phyloP scores from a whole-genome alignment of 2,888 invertebrate genomes.

The Mellilla xanthometata region DNA sequence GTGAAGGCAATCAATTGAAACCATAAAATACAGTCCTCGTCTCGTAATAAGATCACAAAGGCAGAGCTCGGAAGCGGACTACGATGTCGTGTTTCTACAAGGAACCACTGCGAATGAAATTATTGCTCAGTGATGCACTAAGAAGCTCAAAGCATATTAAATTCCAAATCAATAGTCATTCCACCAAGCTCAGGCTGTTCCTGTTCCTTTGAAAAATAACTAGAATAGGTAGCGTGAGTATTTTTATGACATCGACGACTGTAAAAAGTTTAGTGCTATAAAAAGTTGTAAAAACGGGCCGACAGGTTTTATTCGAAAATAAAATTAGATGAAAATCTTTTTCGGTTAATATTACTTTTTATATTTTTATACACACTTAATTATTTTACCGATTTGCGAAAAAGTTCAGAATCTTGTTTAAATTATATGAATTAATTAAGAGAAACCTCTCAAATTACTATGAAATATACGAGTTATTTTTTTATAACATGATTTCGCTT shows the following conservation, averaged over 20 bases:
- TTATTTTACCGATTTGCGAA: too few species aligned
- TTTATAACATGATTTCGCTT: too few species aligned
- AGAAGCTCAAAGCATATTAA: neutral
- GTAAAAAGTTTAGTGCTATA: neutral
- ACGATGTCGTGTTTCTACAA: too few species aligned
- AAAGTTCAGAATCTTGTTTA: too few species aligned
- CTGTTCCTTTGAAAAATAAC: neutral
- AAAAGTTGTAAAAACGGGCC: neutral
- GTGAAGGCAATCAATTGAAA: conserved; percentile 35
- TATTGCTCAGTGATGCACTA: conserved; percentile 1
- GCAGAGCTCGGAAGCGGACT: conserved; percentile 11
- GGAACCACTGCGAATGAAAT: conserved; percentile 22
- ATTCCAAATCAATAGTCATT: neutral
- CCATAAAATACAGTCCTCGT: conserved; percentile 36
- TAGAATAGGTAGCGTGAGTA: neutral
- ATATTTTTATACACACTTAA: too few species aligned
- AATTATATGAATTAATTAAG: too few species aligned
- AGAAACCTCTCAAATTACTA: too few species aligned
- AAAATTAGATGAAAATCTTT: neutral
- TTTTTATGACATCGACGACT: neutral
- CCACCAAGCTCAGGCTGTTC: too few species aligned
- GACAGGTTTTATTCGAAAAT: neutral
- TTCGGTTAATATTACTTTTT: neutral
- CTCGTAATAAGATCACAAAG: conserved; percentile 35
- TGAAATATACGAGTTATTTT: too few species aligned